Conservation (phyloP, 1,140 invertebrate genomes). For the Galendromus occidentalis region DNA sequence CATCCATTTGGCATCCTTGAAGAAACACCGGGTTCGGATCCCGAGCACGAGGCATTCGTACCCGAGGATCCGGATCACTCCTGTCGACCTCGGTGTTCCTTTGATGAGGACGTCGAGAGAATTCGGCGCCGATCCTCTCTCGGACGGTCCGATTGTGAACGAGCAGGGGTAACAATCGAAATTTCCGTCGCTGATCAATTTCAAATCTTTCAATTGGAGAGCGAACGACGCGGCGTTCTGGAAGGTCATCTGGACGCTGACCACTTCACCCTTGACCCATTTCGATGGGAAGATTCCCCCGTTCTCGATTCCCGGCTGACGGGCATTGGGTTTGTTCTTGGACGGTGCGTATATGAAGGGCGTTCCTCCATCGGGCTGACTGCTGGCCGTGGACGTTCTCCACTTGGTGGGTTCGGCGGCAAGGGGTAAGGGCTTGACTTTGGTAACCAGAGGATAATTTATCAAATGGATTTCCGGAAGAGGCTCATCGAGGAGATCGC, state of each 20-base stretch:
- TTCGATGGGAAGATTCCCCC: neutral
- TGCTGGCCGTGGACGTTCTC: neutral
- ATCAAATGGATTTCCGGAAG: neutral
- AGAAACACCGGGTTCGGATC: neutral
- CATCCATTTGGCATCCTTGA: neutral
- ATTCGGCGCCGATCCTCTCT: neutral
- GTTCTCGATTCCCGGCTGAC: neutral
- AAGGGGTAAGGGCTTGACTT: neutral
- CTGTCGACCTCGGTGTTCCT: neutral
- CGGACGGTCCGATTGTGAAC: neutral
- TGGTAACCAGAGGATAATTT: neutral
- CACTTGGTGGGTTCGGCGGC: neutral
- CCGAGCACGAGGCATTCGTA: neutral
- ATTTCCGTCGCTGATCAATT: neutral
- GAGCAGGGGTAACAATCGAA: constrained; percentile 1
- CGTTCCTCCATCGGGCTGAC: neutral
- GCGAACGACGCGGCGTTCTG: neutral
- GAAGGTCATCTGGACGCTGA: neutral
- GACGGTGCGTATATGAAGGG: neutral
- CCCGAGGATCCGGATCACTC: neutral
- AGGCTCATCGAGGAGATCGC: neutral
- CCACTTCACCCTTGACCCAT: neutral
- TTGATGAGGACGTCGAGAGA: neutral
- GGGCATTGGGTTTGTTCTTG: neutral
- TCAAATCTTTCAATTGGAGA: neutral